Conservation (phyloP, 2,113 vertebrate species). For the Syngnathus typhle region DNA sequence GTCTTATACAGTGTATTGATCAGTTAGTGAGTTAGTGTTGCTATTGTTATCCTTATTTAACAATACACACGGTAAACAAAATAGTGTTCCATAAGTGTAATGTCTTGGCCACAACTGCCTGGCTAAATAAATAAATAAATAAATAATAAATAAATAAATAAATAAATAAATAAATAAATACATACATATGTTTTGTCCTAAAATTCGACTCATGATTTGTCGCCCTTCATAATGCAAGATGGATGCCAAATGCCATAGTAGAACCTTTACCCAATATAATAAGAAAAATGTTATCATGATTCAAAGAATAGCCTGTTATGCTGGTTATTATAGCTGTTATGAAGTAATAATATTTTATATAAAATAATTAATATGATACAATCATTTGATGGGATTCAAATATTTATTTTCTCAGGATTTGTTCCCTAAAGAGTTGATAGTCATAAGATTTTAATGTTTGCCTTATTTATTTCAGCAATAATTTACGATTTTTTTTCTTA, state of each 20-base stretch:
- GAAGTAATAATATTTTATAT: background rate
- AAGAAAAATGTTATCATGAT: background rate
- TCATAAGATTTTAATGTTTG: background rate
- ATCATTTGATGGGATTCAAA: background rate
- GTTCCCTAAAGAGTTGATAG: background rate
- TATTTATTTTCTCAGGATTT: background rate
- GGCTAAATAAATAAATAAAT: no score
- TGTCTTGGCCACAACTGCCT: background rate
- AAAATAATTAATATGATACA: background rate
- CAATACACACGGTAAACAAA: background rate
- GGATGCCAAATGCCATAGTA: background rate
- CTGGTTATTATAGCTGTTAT: background rate
- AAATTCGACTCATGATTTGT: background rate
- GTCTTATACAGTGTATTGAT: background rate
- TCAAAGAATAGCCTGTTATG: background rate
- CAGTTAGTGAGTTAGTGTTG: background rate
- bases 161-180: background rate
- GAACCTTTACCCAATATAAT: background rate
- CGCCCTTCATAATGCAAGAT: background rate
- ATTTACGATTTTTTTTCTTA: background rate
- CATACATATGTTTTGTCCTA: background rate
- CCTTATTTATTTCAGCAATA: background rate
- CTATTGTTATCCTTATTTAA: background rate
- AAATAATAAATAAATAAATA: no score
- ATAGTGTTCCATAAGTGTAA: background rate